Conservation (phyloP, 2,113 vertebrate species). For the Mixornis gularis region DNA sequence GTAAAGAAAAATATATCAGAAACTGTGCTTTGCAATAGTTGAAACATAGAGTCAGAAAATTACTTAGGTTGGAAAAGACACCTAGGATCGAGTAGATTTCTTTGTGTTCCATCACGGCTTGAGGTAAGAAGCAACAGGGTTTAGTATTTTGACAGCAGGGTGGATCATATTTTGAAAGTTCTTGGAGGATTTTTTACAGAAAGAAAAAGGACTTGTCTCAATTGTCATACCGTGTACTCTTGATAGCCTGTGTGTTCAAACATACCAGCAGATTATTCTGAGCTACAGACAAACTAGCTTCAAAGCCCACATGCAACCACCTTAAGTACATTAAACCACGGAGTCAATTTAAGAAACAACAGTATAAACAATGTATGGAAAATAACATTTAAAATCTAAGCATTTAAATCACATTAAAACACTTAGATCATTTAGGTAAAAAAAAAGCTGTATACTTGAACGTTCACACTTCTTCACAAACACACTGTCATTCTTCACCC, state of each 20-base stretch:
- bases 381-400: background rate
- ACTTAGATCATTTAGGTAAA: background rate
- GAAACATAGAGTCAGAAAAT: background rate
- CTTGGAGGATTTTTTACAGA: background rate
- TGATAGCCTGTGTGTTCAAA: background rate
- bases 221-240: background rate
- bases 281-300: background rate
- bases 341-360: background rate
- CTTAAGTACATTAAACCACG: background rate
- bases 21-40: background rate
- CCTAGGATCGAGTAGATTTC: background rate
- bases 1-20: background rate
- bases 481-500: background rate
- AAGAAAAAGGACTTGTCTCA: constrained; percentile 11
- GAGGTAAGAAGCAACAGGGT: background rate
- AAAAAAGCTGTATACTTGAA: background rate
- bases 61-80: background rate
- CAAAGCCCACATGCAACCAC: background rate
- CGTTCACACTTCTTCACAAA: background rate
- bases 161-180: background rate
- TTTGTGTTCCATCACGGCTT: background rate
- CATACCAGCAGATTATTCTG: background rate
- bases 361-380: background rate
- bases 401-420: background rate
- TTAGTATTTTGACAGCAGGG: background rate